Evolutionary conservation across 2,113 vertebrate genomes (phyloP), one percentile per base, ranked within the genome.

Genomic region (Atlantisia rogersi): DNA sequence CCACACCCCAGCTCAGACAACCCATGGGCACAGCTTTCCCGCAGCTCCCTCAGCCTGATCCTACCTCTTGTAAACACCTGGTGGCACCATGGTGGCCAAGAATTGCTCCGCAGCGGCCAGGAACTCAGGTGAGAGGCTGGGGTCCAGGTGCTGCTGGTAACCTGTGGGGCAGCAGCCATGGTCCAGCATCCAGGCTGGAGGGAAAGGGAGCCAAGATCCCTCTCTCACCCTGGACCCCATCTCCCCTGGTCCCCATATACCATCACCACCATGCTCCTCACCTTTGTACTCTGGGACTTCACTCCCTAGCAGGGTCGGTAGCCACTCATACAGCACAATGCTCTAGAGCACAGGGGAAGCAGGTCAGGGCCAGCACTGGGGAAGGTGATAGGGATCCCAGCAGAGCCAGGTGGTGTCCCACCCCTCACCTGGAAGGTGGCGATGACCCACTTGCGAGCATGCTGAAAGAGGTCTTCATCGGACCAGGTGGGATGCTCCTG

Each of bases 391-490:
- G 31, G 35, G 17, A 8, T 67, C 32, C 42, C 2, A 2, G 39
- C 15, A 83, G 82, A 56, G 37, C 16, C 1, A 0, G 55, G 4
- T 48, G 52, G 7, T 1, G 4, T 25, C 32, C 9, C 19, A 1
- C 11, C 10, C 37, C 97, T 93, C 98, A 99, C 99, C 99, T 99
- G 99, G 92, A 99, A 99, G 53, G 98, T 98, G 93, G 99, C 99
- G 32, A 99, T 98, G 81, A 99, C 98, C 92, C 65, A 88, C 97
- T 99, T 99, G 96, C 99, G 98, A 53, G 98, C 86, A 6, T 98
- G 98, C 95, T 99, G 99, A 97, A 99, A 99, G 88, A 99, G 95
- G 82, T 98, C 98, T 94, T 99, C 99, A 50, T 99, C 99, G 0
- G 98, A 98, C 99, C 99, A 99, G 48, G 24, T 48, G 9, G 98